Evolutionary conservation across 2,797 vertebrate genomes (phyloP).

Genomic region (Alectoris magna): DNA sequence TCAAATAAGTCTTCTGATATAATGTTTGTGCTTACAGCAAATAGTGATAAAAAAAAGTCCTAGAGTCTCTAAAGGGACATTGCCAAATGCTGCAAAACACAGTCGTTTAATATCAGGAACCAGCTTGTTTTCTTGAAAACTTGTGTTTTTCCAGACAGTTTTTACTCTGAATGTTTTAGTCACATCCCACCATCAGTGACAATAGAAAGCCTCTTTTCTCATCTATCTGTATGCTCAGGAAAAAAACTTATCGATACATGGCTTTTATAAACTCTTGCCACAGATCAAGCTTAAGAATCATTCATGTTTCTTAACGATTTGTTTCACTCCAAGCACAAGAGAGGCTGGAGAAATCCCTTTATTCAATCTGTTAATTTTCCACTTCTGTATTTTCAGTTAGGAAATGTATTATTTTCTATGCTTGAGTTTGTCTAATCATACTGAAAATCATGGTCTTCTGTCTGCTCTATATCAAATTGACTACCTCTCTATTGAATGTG

Average conservation of each 20-base stretch:
- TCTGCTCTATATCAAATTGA: not conserved
- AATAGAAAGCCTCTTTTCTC: not conserved
- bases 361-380: not conserved
- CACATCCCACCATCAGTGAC: not conserved
- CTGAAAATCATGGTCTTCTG: not conserved
- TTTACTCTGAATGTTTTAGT: not conserved
- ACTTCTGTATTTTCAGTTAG: not conserved
- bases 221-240: not conserved
- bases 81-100: not conserved
- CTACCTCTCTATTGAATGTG: not conserved
- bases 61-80: not conserved
- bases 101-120: not conserved
- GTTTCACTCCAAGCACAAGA: not conserved
- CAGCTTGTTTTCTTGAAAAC: not conserved
- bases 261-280: not conserved
- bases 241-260: not conserved
- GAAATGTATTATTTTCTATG: not conserved
- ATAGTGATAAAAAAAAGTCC: not conserved
- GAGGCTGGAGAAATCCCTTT: not conserved
- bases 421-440: not conserved
- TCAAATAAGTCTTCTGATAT: not conserved
- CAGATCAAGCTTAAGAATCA: not conserved
- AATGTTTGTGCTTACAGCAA: not conserved
- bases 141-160: not conserved
- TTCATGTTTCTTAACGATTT: not conserved